phyloP scores from a whole-genome alignment of 2,888 invertebrate genomes.

The Pristionchus entomophagus region DNA sequence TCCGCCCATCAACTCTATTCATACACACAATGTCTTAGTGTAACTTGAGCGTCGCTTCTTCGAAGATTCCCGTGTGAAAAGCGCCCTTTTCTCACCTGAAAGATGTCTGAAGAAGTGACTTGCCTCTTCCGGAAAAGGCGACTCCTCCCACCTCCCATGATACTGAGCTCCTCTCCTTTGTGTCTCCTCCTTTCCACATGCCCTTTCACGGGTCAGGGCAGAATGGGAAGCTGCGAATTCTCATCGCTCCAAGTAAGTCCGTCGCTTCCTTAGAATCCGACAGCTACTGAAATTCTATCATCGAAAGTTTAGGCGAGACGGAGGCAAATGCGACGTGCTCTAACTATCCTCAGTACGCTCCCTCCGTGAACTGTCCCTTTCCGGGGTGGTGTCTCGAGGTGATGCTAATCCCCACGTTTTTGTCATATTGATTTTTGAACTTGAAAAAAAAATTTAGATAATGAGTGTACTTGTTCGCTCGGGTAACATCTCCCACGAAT shows the following conservation, averaged over 20 bases:
- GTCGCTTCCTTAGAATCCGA: neutral
- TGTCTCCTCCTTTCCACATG: too few species aligned
- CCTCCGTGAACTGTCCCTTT: neutral
- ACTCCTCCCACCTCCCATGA: too few species aligned
- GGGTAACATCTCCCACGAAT: neutral
- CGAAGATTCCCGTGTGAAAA: too few species aligned
- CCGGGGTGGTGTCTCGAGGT: constrained; percentile 36
- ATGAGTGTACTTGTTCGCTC: neutral
- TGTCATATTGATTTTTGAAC: neutral
- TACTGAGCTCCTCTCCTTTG: too few species aligned
- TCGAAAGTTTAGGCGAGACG: neutral
- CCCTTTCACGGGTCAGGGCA: too few species aligned
- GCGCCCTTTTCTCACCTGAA: too few species aligned
- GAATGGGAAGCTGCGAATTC: neutral
- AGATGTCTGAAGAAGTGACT: too few species aligned
- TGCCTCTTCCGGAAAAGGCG: too few species aligned
- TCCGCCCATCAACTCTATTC: too few species aligned
- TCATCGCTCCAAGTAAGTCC: neutral
- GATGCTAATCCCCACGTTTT: neutral
- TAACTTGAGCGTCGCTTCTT: too few species aligned
- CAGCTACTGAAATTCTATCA: neutral
- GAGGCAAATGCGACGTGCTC: neutral
- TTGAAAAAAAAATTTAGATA: neutral
- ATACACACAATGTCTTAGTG: too few species aligned
- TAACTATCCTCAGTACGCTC: neutral